phyloP scores from a whole-genome alignment of 2,113 vertebrate genomes.

The Pangasianodon gigas region DNA sequence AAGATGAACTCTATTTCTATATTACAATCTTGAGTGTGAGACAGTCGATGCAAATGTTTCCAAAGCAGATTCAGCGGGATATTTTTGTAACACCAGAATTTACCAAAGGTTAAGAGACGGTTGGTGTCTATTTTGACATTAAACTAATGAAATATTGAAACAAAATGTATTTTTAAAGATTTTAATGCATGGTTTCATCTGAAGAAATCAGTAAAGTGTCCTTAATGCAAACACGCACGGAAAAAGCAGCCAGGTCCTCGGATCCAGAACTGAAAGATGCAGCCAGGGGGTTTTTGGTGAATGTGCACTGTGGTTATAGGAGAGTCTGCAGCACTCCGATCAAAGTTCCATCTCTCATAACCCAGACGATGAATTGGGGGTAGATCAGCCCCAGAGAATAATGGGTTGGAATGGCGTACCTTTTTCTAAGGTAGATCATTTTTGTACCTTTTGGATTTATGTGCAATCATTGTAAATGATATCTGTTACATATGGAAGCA shows the following conservation, averaged over 20 bases:
- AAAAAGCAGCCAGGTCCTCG: not conserved
- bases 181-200: not conserved
- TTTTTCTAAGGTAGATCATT: constrained; percentile 51
- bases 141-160: constrained; percentile 11
- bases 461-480: constrained; percentile 84
- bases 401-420: constrained; percentile 37
- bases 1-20: not conserved
- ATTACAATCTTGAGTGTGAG: not conserved
- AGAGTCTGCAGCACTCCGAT: constrained; percentile 1
- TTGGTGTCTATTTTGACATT: constrained; percentile 20
- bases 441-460: constrained; percentile 68
- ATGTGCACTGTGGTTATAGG: constrained; percentile 25
- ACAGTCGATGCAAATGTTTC: not conserved
- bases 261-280: not conserved
- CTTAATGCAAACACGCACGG: constrained; percentile 35
- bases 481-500: constrained; percentile 68
- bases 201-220: constrained; percentile 40
- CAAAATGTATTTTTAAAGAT: constrained; percentile 46
- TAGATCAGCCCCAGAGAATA: constrained; percentile 35
- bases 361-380: constrained; percentile 55
- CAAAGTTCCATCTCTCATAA: constrained; percentile 12
- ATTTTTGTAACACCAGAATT: constrained; percentile 50
- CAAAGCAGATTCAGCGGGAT: constrained; percentile 34
- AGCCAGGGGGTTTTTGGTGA: not conserved
- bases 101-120: constrained; percentile 41